Conservation (phyloP, 2,888 invertebrate genomes). For the Oscheius sp. region DNA sequence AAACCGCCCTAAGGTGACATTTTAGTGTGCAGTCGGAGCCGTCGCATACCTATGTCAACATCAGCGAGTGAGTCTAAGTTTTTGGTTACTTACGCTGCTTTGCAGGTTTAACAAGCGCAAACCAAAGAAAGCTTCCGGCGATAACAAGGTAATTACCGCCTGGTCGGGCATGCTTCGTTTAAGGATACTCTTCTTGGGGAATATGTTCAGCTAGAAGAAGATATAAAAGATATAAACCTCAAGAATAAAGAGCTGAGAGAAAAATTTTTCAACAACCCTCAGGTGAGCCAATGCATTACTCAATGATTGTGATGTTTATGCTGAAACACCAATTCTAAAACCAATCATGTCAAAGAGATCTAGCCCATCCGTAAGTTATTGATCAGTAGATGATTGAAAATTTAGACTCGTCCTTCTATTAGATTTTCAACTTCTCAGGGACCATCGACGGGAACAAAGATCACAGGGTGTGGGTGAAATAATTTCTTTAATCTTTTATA, state of each 20-base stretch:
- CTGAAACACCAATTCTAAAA: not conserved
- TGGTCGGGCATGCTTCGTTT: not conserved
- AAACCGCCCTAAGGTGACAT: not conserved
- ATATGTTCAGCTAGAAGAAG: constrained; percentile 18
- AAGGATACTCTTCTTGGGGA: constrained; percentile 8
- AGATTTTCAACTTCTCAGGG: not conserved
- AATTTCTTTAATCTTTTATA: not conserved
- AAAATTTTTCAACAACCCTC: constrained; percentile 2
- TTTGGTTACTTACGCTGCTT: constrained; percentile 9
- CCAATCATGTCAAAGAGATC: not conserved
- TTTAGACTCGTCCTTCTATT: not conserved
- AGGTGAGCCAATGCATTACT: not conserved
- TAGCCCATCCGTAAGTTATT: not conserved
- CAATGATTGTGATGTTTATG: not conserved
- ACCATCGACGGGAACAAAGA: constrained; percentile 1
- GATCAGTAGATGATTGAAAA: not conserved
- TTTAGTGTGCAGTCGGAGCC: constrained; percentile 17
- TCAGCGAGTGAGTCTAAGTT: constrained; percentile 24
- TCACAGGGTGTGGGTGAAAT: constrained; percentile 19
- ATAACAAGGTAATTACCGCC: constrained; percentile 2
- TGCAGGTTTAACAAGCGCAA: constrained; percentile 12
- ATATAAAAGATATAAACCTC: constrained; percentile 23
- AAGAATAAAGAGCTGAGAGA: constrained; percentile 21
- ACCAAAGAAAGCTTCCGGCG: not conserved
- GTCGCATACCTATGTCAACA: constrained; percentile 26